Conservation (phyloP, 2,797 vertebrate species). For the Tauraco hartlaubi region DNA sequence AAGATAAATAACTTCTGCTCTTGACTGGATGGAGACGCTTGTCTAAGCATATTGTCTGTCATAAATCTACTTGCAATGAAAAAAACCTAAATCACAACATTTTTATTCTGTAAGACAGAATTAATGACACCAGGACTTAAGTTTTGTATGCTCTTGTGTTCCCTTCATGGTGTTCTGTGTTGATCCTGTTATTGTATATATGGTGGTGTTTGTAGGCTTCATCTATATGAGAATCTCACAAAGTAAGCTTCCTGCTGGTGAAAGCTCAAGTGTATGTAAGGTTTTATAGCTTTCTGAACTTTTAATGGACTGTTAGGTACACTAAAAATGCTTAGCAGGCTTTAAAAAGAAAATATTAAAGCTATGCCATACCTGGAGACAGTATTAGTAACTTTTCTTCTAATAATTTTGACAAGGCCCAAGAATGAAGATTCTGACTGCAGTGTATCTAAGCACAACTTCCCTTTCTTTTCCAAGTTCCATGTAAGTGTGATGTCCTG, state of each 20-base stretch:
- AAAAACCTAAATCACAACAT: neutral
- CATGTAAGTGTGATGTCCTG: neutral
- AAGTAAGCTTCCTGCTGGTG: neutral
- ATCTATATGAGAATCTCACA: neutral
- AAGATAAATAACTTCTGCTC: neutral
- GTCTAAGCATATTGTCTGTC: neutral
- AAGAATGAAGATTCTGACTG: neutral
- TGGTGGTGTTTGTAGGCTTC: neutral
- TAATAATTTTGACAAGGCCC: neutral
- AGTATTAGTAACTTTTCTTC: neutral
- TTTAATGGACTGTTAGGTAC: neutral
- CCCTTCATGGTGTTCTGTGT: neutral
- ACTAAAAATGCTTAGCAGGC: neutral
- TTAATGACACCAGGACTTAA: neutral
- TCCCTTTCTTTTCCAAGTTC: neutral
- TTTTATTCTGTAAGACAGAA: neutral
- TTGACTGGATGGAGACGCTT: neutral
- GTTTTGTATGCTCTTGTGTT: neutral
- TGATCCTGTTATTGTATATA: neutral
- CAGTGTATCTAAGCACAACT: neutral
- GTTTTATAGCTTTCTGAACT: neutral
- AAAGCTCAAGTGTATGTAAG: neutral
- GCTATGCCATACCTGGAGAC: neutral
- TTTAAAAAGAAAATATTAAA: neutral
- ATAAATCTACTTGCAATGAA: neutral